Evolutionary conservation across 2,888 invertebrate genomes (phyloP), one percentile per base, ranked within the genome.

Genomic region (Geotrupes spiniger): DNA sequence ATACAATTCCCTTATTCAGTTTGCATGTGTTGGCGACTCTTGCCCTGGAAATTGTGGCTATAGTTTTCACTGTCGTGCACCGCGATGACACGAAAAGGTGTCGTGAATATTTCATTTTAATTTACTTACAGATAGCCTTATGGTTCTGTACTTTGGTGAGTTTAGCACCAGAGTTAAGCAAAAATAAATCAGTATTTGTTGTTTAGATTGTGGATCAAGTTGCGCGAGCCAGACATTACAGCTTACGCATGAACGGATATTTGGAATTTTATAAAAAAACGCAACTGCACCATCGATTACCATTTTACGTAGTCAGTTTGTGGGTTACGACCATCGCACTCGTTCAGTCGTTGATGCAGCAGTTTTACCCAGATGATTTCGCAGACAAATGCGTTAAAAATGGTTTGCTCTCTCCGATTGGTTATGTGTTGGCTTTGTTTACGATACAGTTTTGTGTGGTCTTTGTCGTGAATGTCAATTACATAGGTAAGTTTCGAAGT

Each of bases 221-320:
- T 39, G 71, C 80, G 0, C 80, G 80, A 63, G 69, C 69, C 25
- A 78, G 75, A 59, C 86, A 86, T 61, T 78, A 83, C 51, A 72
- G 75, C 52, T 65, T 84, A 29, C 74, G 84, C 47, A 72, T 84
- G 52, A 78, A 79, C 61, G 85, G 86, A 2, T 85, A 85, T 61
- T 74, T 85, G 48, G 84, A 85, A 42, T 85, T 85, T 63, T 81
- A 84, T 65, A 79, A 82, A 49, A 76, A 78, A 5, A 82, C 80
- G 0, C 76, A 77, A 56, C 73, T 75, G 46, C 80, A 80, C 42
- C 78, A 81, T 58, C 76, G 80, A 44, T 69, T 82, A 10, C 84
- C 85, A 0, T 68, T 84, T 31, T 80, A 81, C 58, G 69, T 84
- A 12, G 79, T 81, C 1, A 84, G 84, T 4, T 64, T 84, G 11